Evolutionary conservation across 2,888 invertebrate species (phyloP).

Genomic region (Eucera pruinosa): DNA sequence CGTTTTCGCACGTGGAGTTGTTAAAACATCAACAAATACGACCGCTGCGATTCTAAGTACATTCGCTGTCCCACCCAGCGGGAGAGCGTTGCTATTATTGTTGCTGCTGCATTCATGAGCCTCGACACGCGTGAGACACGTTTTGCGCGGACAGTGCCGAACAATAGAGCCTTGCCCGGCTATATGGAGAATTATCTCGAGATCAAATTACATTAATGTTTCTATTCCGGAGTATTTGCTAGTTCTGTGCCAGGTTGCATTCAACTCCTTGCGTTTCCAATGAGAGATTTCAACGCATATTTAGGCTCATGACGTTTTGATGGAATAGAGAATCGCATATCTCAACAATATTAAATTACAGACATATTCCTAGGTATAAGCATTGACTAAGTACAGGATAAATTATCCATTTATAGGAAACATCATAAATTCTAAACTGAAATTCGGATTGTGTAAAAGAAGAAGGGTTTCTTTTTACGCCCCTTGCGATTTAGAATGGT

Average conservation of each 20-base stretch:
- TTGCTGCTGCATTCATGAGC: slow-evolving; percentile 57
- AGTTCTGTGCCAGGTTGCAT: background rate
- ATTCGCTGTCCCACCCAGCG: slow-evolving; percentile 60
- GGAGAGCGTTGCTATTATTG: slow-evolving; percentile 66
- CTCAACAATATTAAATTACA: too few species aligned
- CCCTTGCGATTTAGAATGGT: too few species aligned
- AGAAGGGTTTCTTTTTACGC: too few species aligned
- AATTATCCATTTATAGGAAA: too few species aligned
- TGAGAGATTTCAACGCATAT: background rate
- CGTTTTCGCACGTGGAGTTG: slow-evolving; percentile 63
- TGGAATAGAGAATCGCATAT: too few species aligned
- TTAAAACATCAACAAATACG: slow-evolving; percentile 65
- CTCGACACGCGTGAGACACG: slow-evolving; percentile 53
- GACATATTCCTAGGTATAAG: too few species aligned
- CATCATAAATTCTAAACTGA: too few species aligned
- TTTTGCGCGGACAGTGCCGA: slow-evolving; percentile 45
- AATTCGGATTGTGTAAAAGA: too few species aligned
- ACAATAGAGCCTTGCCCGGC: slow-evolving; percentile 41
- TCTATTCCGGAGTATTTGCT: slow-evolving; percentile 33
- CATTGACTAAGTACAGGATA: too few species aligned
- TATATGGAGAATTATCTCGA: slow-evolving; percentile 45
- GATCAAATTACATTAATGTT: slow-evolving; percentile 51
- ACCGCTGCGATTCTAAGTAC: slow-evolving; percentile 64
- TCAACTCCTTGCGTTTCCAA: background rate
- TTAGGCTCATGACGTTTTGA: too few species aligned